Evolutionary conservation across 2,113 vertebrate species (phyloP).

Genomic region (Morone chrysops): DNA sequence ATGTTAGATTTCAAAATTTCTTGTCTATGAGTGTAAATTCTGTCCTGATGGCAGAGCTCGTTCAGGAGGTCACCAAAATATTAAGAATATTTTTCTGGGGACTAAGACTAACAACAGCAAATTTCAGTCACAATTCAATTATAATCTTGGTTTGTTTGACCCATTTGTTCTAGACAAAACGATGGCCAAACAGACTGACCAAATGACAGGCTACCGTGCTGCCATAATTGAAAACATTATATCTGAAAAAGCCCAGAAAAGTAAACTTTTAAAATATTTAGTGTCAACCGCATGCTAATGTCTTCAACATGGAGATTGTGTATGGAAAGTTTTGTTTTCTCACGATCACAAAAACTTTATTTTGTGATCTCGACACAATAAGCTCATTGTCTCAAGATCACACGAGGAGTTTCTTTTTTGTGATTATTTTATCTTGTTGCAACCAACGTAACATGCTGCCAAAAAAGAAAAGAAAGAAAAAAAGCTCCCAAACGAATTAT

Average conservation of each 20-base stretch:
- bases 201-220: neutral
- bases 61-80: neutral
- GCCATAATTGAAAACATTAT: neutral
- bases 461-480: neutral
- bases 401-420: neutral
- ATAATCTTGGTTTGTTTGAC: neutral
- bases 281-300: conserved; percentile 8
- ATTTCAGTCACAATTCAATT: neutral
- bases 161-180: neutral
- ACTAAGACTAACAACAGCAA: neutral
- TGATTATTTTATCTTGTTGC: conserved; percentile 17
- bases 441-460: conserved; percentile 13
- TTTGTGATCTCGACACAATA: conserved; percentile 19
- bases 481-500: neutral
- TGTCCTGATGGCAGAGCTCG: neutral
- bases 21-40: neutral
- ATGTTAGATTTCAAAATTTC: no score
- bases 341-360: neutral
- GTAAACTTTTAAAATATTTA: neutral
- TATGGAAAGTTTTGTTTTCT: conserved; percentile 22
- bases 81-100: neutral
- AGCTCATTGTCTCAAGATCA: conserved; percentile 12
- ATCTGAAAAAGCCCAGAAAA: conserved; percentile 8
- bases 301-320: conserved; percentile 24
- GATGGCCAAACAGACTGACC: conserved; percentile 1